phyloP scores from a whole-genome alignment of 2,113 vertebrate species.

The Istiophorus platypterus region DNA sequence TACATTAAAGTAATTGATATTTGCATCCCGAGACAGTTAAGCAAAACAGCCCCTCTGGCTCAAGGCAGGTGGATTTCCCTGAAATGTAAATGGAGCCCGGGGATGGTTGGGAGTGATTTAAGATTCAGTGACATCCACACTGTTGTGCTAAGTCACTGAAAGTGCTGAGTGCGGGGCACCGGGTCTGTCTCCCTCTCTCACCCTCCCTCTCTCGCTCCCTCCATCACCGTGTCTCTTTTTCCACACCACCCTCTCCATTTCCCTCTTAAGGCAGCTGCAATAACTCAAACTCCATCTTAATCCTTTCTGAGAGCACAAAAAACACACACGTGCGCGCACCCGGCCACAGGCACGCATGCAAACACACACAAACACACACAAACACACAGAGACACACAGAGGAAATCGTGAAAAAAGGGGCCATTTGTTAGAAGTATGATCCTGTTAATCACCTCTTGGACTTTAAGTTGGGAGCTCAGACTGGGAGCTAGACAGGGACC shows the following conservation, averaged over 20 bases:
- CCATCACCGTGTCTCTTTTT: slow-evolving; percentile 50
- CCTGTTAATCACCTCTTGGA: slow-evolving; percentile 42
- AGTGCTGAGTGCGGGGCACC: slow-evolving; percentile 73
- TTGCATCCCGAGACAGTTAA: slow-evolving; percentile 75
- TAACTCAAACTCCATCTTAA: slow-evolving; percentile 75
- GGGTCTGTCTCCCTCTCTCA: slow-evolving; percentile 48
- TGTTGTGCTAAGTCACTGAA: slow-evolving; percentile 73
- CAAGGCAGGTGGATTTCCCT: slow-evolving; percentile 70
- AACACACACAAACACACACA: neutral
- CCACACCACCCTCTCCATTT: slow-evolving; percentile 53
- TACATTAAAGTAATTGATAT: slow-evolving; percentile 78
- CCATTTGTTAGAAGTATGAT: slow-evolving; percentile 32
- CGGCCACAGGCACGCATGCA: neutral
- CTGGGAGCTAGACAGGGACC: slow-evolving; percentile 28
- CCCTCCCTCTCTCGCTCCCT: slow-evolving; percentile 30
- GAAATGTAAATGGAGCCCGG: slow-evolving; percentile 76
- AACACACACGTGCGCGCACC: neutral
- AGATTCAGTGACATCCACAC: slow-evolving; percentile 69
- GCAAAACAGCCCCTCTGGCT: slow-evolving; percentile 73
- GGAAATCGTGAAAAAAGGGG: slow-evolving; percentile 52
- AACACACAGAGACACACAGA: neutral
- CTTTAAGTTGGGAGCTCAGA: slow-evolving; percentile 39
- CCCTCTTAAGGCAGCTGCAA: slow-evolving; percentile 60
- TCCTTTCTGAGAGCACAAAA: slow-evolving; percentile 55
- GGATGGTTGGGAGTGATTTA: slow-evolving; percentile 76